These are phyloP conservation scores for Trisateles emortualis DNA, from an alignment of 2,888 invertebrate genomes.

Conservation along the genomic window DNA sequence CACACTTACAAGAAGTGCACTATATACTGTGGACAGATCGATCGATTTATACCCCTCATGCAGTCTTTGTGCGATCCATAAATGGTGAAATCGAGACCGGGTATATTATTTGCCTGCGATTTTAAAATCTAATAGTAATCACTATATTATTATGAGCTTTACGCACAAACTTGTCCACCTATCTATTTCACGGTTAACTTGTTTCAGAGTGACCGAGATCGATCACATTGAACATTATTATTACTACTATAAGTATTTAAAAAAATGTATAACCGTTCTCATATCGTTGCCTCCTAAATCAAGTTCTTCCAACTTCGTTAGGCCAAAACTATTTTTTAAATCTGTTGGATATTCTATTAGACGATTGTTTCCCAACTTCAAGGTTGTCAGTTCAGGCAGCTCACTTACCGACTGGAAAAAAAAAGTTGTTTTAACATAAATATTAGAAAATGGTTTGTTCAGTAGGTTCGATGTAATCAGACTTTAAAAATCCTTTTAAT, in stretches of 20 bases:
- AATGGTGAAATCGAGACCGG: too few species aligned
- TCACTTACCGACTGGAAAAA: slow-evolving; percentile 79
- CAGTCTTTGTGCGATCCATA: too few species aligned
- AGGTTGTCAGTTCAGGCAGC: slow-evolving; percentile 64
- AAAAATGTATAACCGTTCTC: slow-evolving; percentile 62
- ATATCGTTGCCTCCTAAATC: slow-evolving; percentile 82
- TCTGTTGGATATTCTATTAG: slow-evolving; percentile 78
- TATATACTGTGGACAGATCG: too few species aligned
- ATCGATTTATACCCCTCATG: too few species aligned
- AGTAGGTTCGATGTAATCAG: not conserved
- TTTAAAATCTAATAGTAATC: too few species aligned
- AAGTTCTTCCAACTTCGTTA: slow-evolving; percentile 73
- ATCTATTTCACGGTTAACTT: too few species aligned
- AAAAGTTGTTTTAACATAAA: slow-evolving; percentile 3
- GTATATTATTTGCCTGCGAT: too few species aligned
- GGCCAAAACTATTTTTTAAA: slow-evolving; percentile 72
- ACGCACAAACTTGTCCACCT: too few species aligned
- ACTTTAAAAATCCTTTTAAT: not conserved
- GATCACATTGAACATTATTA: not conserved
- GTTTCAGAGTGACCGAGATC: too few species aligned
- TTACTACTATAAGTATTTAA: not conserved
- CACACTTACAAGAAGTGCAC: too few species aligned
- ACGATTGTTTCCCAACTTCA: slow-evolving; percentile 76
- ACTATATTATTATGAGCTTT: too few species aligned
- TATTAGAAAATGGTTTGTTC: not conserved